Percentiles rank a stretch among this genome's conserved stretches.
Conservation (phyloP, 2,888 invertebrate genomes). For the Spilosoma lubricipeda region DNA sequence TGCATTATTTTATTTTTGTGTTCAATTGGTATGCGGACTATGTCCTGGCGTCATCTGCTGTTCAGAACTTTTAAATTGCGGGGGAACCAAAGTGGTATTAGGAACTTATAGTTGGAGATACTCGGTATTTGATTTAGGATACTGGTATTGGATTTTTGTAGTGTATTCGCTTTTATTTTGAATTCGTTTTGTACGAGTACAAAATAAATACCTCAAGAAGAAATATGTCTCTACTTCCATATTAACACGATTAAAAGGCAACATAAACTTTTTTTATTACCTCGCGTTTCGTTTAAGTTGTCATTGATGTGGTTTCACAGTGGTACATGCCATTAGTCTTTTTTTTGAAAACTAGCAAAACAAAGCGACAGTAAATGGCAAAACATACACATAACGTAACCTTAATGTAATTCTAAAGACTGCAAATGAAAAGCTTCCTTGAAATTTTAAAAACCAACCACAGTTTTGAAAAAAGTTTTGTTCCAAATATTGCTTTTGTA, state of each 20-base stretch:
- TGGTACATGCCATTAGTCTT: neutral
- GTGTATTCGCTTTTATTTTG: conserved; percentile 26
- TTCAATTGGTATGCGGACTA: conserved; percentile 77
- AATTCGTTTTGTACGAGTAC: conserved; percentile 13
- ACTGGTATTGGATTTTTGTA: conserved; percentile 37
- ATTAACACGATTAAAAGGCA: neutral
- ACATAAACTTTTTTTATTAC: neutral
- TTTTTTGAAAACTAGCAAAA: too few relatives aligned
- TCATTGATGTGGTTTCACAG: neutral
- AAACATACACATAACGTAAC: too few relatives aligned
- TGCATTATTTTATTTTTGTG: conserved; percentile 77
- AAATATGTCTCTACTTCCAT: neutral
- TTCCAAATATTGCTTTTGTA: too few relatives aligned
- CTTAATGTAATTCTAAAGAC: too few relatives aligned
- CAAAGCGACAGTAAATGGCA: too few relatives aligned
- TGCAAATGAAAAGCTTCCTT: too few relatives aligned
- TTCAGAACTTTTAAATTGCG: conserved; percentile 76
- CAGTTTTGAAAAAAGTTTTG: too few relatives aligned
- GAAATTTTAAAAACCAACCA: too few relatives aligned
- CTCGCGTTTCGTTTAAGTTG: neutral
- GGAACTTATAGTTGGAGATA: conserved; percentile 40
- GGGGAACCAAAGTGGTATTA: conserved; percentile 65
- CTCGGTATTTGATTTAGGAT: conserved; percentile 52
- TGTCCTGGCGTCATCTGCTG: conserved; percentile 77
- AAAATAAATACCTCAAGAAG: neutral